Evolutionary conservation across 2,888 invertebrate species (phyloP), one percentile per base, ranked within the genome.

Genomic region (Euzophera pinguis): DNA sequence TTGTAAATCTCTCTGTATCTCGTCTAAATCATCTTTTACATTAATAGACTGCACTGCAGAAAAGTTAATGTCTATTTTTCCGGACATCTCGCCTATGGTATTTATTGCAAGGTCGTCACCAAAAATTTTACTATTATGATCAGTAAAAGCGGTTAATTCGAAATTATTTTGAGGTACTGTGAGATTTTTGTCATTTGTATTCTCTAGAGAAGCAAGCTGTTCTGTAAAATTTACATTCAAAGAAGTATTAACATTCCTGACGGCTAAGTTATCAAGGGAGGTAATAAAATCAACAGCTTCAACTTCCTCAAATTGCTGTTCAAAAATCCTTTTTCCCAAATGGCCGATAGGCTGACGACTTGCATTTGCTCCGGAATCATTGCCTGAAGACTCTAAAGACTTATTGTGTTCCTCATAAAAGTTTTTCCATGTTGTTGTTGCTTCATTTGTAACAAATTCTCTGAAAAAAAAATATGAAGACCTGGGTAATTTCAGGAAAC

Each of bases 341-440:
- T 84, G 84, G 0, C 73, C 77, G 16, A 85, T 63, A 0, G 78
- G 63, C 22, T 67, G 75, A 1, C 69, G 70, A 0, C 66, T 59
- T 0, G 66, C 62, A 32, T 81, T 73, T 0, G 61, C 67, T 0
- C 62, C 76, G 0, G 78, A 75, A 10, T 88, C 87, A 54, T 86
- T 86, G 3, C 74, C 78, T 0, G 87, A 88, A 0, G 78, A 79
- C 58, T 90, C 90, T 14, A 83, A 54, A 0, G 86, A 81, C 47
- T 83, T 85, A 53, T 90, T 88, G 53, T 88, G 87, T 39, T 89
- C 83, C 54, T 86, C 90, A 38, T 90, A 90, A 48, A 88, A 78
- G 53, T 81, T 87, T 60, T 84, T 86, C 90, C 89, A 90, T 16
- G 90, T 86, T 1, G 86, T 89, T 3, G 89, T 88, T 0, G 78